A percentile compares a stretch with the other conserved stretches of the same genome.
phyloP scores from a whole-genome alignment of 35 echinoderm and acorn worm genomes.

The Nesometra sesokonis region DNA sequence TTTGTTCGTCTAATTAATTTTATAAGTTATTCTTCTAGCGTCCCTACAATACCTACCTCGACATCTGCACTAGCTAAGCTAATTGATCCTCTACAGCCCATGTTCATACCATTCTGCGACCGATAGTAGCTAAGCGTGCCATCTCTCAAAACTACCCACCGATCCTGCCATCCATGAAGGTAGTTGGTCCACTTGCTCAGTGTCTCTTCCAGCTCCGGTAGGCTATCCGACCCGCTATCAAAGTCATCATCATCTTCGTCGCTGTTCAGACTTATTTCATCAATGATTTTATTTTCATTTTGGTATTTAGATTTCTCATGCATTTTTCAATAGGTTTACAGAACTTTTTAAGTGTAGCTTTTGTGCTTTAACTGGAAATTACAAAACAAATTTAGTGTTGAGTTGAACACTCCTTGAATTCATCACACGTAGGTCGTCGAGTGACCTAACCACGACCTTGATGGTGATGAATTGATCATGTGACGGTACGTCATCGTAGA shows the following conservation, averaged over 20 bases:
- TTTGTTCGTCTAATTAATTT: too few relatives aligned
- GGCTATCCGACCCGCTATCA: slow-evolving; percentile 10
- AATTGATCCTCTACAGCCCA: slow-evolving; percentile 81
- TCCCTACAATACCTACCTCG: slow-evolving; percentile 58
- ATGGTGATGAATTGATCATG: too few relatives aligned
- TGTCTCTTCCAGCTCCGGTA: slow-evolving; percentile 69
- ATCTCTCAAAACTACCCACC: slow-evolving; percentile 85
- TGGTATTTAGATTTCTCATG: background rate
- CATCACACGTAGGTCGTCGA: background rate
- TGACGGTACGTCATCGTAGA: too few relatives aligned
- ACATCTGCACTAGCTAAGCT: slow-evolving; percentile 85
- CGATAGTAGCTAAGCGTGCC: slow-evolving; percentile 88
- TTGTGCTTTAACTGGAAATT: background rate
- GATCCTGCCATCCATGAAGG: slow-evolving; percentile 94
- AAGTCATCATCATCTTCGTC: slow-evolving; percentile 46
- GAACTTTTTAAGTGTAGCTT: background rate
- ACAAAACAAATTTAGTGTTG: background rate
- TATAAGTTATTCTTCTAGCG: too few relatives aligned
- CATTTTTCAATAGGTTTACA: background rate
- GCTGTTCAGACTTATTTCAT: background rate
- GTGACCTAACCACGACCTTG: background rate
- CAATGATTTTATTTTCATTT: background rate
- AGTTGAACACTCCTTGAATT: background rate
- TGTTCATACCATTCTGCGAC: slow-evolving; percentile 65
- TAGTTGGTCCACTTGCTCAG: slow-evolving; percentile 99